Base-by-base conservation (phyloP, 2,797 vertebrate species). In the Semotilus atromaculatus region DNA sequence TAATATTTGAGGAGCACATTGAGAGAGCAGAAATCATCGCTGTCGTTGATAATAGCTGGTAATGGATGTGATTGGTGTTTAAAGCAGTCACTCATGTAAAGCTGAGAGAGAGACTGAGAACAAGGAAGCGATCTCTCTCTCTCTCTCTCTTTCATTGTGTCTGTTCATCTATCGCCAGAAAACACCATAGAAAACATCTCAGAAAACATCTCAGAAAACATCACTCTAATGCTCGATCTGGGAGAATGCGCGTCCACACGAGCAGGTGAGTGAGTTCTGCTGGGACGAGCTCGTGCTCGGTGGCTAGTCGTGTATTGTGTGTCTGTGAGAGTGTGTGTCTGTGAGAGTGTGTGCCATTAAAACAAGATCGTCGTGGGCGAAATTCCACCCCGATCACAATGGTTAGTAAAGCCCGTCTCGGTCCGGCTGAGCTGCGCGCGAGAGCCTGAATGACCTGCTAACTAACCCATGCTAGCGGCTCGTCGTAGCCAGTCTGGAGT, bases 241-340 rank as follows among this genome's bases (percentile, higher is more conserved):
- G 92, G 94, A 95, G 91, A 80, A 95, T 95, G 95, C 94, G 94
- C 90, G 89, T 91, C 90, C 90, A 91, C 82, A 91, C 92, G 85
- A 82, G 92, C 89, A 96, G 95, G 95, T 95, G 82, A 92, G 94
- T 91, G 64, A 38, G n/a, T 77, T 58, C 58, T 60, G 58, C 58
- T 0, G 53, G 3, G 53, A 55, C 10, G 58, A 29, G 60, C 60
- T 64, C 60, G 60, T 21, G 68, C 48, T 43, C 31, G 5, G 11
- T 58, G 38, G 81, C 70, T 82, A 29, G 81, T 72, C 16, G 6
- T 80, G 79, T 75, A 64, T 23, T 36, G 79, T 16, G 80, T 72
- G 67, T 82, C 43, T 51, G 1, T 53, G 19, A 29, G 21, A 55
- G 23, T 53, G 2, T 36, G 45, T 72, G n/a, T 34, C 8, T 64